phyloP scores from a whole-genome alignment of 1,140 invertebrate genomes.

The Brachionus calyciflorus region DNA sequence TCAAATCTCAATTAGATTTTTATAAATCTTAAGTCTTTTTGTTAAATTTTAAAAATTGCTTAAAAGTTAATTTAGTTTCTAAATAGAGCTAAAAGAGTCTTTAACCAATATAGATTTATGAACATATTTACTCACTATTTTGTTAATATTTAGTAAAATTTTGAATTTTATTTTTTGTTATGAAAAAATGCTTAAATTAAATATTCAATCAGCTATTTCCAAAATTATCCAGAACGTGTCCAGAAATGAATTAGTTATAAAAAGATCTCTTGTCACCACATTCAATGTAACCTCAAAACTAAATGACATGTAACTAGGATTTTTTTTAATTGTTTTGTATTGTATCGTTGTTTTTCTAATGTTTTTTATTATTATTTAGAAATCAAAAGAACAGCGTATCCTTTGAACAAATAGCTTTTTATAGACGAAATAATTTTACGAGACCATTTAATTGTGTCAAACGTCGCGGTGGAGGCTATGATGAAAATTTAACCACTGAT shows the following conservation, averaged over 20 bases:
- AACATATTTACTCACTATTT: not conserved
- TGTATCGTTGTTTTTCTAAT: not conserved
- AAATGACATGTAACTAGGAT: not conserved
- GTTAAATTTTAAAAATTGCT: not conserved
- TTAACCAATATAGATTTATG: not conserved
- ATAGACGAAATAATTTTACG: constrained; percentile 34
- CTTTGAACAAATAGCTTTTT: constrained; percentile 25
- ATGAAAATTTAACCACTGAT: constrained; percentile 72
- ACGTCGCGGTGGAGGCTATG: constrained; percentile 44
- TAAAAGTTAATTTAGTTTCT: constrained; percentile 24
- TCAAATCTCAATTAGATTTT: no score
- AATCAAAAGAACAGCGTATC: not conserved
- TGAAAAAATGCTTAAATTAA: constrained; percentile 30
- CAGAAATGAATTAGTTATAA: not conserved
- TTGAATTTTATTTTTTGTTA: not conserved
- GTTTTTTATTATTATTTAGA: not conserved
- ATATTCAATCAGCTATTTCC: constrained; percentile 24
- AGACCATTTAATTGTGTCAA: constrained; percentile 21
- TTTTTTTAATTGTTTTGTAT: not conserved
- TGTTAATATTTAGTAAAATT: constrained; percentile 1
- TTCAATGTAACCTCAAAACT: not conserved
- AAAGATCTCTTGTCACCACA: not conserved
- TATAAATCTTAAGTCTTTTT: no score
- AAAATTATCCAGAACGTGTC: not conserved
- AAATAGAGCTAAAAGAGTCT: not conserved